Evolutionary conservation across 2,797 vertebrate genomes (phyloP).

Genomic region (Eospalax fontanierii): DNA sequence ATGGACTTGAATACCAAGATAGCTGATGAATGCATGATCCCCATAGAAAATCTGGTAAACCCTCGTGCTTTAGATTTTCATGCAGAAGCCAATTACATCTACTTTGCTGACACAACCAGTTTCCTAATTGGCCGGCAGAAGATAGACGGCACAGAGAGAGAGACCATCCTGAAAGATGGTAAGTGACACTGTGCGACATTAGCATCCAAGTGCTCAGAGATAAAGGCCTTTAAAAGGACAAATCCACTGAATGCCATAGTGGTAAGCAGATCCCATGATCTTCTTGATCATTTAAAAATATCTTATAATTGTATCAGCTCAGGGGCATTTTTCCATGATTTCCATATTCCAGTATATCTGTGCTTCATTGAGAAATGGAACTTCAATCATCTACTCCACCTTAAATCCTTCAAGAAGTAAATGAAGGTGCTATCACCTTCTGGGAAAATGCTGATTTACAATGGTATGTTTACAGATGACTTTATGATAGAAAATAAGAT

Average conservation of each 20-base stretch:
- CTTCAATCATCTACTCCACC: neutral
- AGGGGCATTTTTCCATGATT: neutral
- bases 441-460: neutral
- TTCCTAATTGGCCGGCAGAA: constrained; percentile 98
- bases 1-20: constrained; percentile 98
- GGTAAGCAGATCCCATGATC: neutral
- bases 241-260: neutral
- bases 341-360: neutral
- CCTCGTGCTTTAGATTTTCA: constrained; percentile 98
- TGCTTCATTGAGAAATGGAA: neutral
- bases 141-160: constrained; percentile 95
- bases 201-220: neutral
- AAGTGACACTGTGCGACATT: constrained; percentile 71
- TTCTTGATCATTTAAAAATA: constrained; percentile 15
- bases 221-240: neutral
- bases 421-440: neutral
- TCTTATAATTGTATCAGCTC: constrained; percentile 16
- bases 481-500: neutral
- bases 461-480: neutral
- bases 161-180: constrained; percentile 99
- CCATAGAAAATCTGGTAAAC: constrained; percentile 98
- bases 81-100: constrained; percentile 96
- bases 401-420: constrained; percentile 30
- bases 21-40: constrained; percentile 97
- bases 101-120: constrained; percentile 99